Conservation (phyloP, 2,113 vertebrate genomes). For the Suncus etruscus region DNA sequence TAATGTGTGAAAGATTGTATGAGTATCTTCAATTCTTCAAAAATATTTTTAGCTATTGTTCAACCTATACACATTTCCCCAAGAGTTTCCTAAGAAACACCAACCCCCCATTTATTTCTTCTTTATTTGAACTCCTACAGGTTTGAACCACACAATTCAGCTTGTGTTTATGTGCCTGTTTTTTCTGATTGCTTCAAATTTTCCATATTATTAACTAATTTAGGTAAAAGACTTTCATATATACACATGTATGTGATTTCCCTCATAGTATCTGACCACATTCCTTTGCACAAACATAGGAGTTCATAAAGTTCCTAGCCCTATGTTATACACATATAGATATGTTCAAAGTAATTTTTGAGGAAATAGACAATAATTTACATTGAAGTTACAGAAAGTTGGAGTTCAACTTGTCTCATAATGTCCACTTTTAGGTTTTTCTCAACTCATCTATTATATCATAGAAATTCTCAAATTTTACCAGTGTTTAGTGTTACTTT, state of each 20-base stretch:
- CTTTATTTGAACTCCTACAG: slow-evolving; percentile 64
- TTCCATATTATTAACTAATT: slow-evolving; percentile 36
- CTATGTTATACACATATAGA: neutral
- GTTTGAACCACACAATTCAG: slow-evolving; percentile 50
- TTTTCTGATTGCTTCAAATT: slow-evolving; percentile 59
- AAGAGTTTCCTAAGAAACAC: slow-evolving; percentile 43
- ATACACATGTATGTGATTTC: neutral
- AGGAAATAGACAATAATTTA: neutral
- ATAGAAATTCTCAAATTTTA: neutral
- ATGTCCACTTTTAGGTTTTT: neutral
- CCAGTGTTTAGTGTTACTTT: neutral
- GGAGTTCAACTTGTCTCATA: neutral
- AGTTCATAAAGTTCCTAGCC: neutral
- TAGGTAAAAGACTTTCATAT: slow-evolving; percentile 21
- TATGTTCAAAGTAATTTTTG: neutral
- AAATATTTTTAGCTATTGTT: slow-evolving; percentile 40
- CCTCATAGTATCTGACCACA: neutral
- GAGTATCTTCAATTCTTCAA: slow-evolving; percentile 3
- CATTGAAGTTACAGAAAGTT: neutral
- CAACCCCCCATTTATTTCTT: slow-evolving; percentile 33
- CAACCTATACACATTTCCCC: neutral
- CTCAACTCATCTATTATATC: neutral
- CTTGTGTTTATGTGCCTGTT: slow-evolving; percentile 51
- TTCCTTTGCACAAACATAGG: neutral
- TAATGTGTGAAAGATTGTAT: neutral